Base-by-base conservation (phyloP, 2,113 vertebrate species). In the Raphicerus campestris region DNA sequence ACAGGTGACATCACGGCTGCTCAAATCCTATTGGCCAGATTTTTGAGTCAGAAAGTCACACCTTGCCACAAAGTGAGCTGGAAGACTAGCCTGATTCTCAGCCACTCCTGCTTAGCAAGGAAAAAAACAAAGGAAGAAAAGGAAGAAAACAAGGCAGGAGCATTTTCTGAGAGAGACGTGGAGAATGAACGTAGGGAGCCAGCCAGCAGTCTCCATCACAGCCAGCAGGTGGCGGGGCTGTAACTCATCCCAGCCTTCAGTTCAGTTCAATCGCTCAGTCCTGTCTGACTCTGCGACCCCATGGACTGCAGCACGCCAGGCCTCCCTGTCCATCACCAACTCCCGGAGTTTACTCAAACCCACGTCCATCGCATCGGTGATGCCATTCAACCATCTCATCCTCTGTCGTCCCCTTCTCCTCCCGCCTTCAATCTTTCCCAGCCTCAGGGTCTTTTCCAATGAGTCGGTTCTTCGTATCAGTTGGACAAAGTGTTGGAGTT, bases 351-450 rank as follows among this genome's bases (percentile, higher is more conserved):
- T 20, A 35, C 63, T 70, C n/a, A 70, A 70, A 70, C 63, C 5
- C n/a, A 66, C 20, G n/a, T 20, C 63, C 32, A 35, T 35, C 0
- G 4, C 19, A 5, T 66, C 9, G 0, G n/a, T 66, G 17, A 66
- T 35, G 8, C 63, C n/a, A 66, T 66, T 9, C 63, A 66, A 66
- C 63, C 63, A 10, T 66, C 63, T 66, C 63, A 10, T 66, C 32
- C n/a, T 66, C 63, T 35, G 63, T 20, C 9, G 0, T 20, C 63
- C n/a, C 17, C 17, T 10, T 66, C 17, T 35, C 8, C 8, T 66
- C n/a, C 63, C 0, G 0, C 63, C 63, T 35, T 66, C 63, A 35
- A 20, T 66, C 17, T 66, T 35, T 35, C 8, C 63, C 63, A 66
- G 9, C 17, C 17, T 66, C 63, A 66, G 32, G 63, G 61, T 66